Base-by-base conservation (phyloP, 2,113 vertebrate genomes). In the Heloderma charlesbogerti region DNA sequence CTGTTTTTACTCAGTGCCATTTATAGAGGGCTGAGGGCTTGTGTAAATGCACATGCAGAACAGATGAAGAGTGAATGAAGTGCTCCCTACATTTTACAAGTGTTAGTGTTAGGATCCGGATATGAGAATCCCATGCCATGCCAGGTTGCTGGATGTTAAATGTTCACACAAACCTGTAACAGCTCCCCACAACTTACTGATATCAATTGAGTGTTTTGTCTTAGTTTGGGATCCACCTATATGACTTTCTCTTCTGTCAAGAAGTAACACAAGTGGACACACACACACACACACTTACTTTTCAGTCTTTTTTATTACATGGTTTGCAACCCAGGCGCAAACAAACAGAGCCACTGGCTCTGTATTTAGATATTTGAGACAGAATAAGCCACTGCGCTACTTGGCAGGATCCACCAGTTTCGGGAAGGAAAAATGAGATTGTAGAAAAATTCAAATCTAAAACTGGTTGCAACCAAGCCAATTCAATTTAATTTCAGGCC, bases 31-130 rank as follows among this genome's bases (percentile, higher is more conserved):
- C 3, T 66, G 74, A 84, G 63, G 48, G 79, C 86, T 45, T 88
- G 69, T 72, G 51, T n/a, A 88, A 60, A 78, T 90, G 71, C 45
- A n/a, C 83, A 82, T 27, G 84, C 25, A 67, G 45, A 89, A 67
- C 37, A 31, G 81, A 74, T 89, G 40, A 90, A 94, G 71, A 57
- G 31, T 78, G 84, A 57, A 66, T 37, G 40, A 92, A 94, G 6
- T 54, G 31, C 63, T 5, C 92, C 87, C 78, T 57, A 34, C 0
- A 0, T 71, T 72, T 43, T 92, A 63, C 57, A 93, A 74, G 82
- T 89, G 20, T 63, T 63, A 43, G 66, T 8, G 71, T 22, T 48
- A 88, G 25, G 0, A 4, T 43, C 29, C 45, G n/a, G n/a, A 13
- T 87, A 43, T 8, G 8, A 87, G 54, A 63, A 63, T 40, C 16